Conservation (phyloP, 2,797 vertebrate genomes). For the Enteromius paludinosus region DNA sequence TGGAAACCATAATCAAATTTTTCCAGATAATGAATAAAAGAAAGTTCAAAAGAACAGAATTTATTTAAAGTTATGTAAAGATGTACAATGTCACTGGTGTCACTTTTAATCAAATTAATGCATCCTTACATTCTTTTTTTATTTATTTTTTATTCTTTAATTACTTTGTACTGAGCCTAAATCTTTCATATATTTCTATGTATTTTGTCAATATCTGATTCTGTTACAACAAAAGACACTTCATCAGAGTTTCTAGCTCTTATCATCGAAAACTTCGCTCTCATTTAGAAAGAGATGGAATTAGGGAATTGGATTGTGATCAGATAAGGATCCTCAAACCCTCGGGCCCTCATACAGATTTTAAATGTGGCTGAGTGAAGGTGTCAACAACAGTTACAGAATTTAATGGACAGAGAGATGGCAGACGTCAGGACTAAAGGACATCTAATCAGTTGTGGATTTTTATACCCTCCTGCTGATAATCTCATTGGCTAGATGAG, state of each 20-base stretch:
- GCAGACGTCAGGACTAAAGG: constrained; percentile 62
- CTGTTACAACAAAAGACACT: constrained; percentile 11
- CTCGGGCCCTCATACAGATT: constrained; percentile 25
- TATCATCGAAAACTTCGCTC: constrained; percentile 14
- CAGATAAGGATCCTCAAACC: constrained; percentile 5
- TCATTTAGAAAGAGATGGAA: not conserved
- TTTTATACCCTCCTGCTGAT: constrained; percentile 70
- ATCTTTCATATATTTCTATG: not conserved
- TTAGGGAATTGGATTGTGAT: constrained; percentile 26
- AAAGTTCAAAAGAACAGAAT: not conserved
- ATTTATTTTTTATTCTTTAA: not conserved
- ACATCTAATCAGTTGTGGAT: constrained; percentile 72
- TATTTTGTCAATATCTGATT: not conserved
- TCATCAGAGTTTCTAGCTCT: constrained; percentile 6
- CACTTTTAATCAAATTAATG: not conserved
- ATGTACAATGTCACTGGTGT: not conserved
- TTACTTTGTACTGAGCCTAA: not conserved
- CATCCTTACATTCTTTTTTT: not conserved
- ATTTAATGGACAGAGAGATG: constrained; percentile 36
- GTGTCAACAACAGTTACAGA: constrained; percentile 39
- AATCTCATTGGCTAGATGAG: constrained; percentile 69
- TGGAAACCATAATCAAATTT: not conserved
- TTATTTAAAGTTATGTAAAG: not conserved
- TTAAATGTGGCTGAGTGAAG: not conserved
- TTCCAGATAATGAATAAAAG: not conserved